Evolutionary conservation across 2,113 vertebrate genomes (phyloP), one percentile per base, ranked within the genome.

Genomic region (Pterophyllum scalare): DNA sequence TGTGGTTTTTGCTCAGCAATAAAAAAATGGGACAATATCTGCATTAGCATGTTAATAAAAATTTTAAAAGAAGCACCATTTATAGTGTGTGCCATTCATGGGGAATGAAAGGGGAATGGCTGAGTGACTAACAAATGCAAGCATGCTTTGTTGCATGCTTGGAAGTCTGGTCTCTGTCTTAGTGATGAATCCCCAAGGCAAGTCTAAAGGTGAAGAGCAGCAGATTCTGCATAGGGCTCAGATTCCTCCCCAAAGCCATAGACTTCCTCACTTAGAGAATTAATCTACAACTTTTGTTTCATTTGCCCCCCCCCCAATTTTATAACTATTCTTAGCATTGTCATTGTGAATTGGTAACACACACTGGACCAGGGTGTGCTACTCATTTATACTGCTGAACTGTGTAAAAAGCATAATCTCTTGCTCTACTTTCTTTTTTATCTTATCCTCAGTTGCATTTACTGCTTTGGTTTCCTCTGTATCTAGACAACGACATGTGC

Each of bases 111-210:
- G 49, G 1, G 19, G 13, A 75, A 28, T 38, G 49, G 22, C 67
- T 59, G 38, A 54, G 19, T 77, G 80, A 57, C 3, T 65, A 70
- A 14, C 38, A 82, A 60, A 81, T 87, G 82, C 59, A 83, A 74
- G 75, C 75, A 49, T 46, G 43, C 49, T 79, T 61, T 78, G 80
- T 56, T 87, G 64, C 82, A 88, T 85, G 75, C 77, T 82, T 59
- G 54, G 80, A 82, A 70, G 75, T 35, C 58, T 77, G 1, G 20
- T 77, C 38, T 70, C 49, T 11, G 43, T 79, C 65, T 77, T 46
- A 77, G 13, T 17, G 79, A 81, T 59, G 74, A 88, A 82, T 86
- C 52, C 52, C 80, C 26, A 58, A 31, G 3, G 59, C 35, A 20
- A 72, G 38, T 49, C 82, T 60, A 12, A 75, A 74, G 78, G 26